phyloP scores from a whole-genome alignment of 2,797 vertebrate genomes.

The Momotus momota region DNA sequence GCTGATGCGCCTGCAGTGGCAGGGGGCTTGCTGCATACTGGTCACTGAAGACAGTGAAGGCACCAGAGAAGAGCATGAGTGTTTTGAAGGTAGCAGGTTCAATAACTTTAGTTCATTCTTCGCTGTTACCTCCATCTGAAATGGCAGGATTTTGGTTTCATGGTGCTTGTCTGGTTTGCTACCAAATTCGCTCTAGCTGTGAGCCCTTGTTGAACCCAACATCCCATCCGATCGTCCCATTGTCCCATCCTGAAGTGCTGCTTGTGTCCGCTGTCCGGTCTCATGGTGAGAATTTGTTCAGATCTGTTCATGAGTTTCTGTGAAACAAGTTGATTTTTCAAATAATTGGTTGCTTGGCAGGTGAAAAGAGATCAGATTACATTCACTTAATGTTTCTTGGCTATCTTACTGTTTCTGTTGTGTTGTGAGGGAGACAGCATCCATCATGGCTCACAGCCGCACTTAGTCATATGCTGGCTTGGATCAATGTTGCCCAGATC shows the following conservation, averaged over 20 bases:
- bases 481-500: neutral
- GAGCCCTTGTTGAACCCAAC: neutral
- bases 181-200: fast-evolving
- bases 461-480: conserved; percentile 29
- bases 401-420: conserved; percentile 42
- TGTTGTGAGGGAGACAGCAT: conserved; percentile 28
- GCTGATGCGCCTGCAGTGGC: fast-evolving
- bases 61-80: neutral
- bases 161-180: neutral
- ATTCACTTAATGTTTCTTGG: conserved; percentile 25
- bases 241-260: neutral
- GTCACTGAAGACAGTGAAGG: neutral
- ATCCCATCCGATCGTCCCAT: neutral
- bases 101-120: neutral
- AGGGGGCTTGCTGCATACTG: fast-evolving
- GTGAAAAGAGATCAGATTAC: conserved; percentile 20
- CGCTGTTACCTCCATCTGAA: neutral
- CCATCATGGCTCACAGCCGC: neutral
- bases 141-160: neutral
- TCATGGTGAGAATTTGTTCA: neutral
- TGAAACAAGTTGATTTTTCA: neutral
- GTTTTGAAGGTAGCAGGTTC: neutral
- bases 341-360: conserved; percentile 30
- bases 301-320: neutral
- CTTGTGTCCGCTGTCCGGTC: neutral